A percentile compares a stretch with the other conserved stretches of the same genome.
These are phyloP conservation scores for Gorsachius magnificus DNA, from an alignment of 2,797 vertebrate genomes.

Conservation along the genomic window DNA sequence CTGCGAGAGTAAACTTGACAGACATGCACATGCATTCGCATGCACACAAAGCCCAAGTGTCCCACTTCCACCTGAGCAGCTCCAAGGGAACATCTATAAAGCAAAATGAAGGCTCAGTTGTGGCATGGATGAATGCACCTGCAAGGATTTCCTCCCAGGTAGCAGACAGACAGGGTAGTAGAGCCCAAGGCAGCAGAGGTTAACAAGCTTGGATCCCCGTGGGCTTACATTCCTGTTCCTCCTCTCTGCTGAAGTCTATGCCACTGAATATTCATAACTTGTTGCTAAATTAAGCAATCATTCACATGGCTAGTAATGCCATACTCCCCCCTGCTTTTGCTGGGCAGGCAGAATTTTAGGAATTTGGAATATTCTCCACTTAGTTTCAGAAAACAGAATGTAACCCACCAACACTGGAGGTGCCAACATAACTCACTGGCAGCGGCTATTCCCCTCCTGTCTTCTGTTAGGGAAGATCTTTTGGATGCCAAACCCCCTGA, in stretches of 20 bases:
- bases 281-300: conserved; percentile 36
- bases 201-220: background rate
- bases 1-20: conserved; percentile 24
- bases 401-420: background rate
- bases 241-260: background rate
- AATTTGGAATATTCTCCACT: conserved; percentile 19
- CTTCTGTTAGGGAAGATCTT: background rate
- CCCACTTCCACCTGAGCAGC: conserved; percentile 51
- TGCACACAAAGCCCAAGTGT: conserved; percentile 17
- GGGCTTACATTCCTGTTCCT: background rate
- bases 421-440: background rate
- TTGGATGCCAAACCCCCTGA: background rate
- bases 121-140: background rate
- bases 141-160: background rate
- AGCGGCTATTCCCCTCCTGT: background rate
- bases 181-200: background rate
- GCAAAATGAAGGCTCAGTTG: background rate
- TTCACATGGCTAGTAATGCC: background rate
- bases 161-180: background rate
- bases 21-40: background rate
- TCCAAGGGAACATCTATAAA: background rate
- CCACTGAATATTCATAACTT: background rate
- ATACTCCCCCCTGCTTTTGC: background rate
- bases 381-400: conserved; percentile 21
- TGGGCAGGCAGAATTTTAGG: conserved; percentile 40